phyloP scores from a whole-genome alignment of 2,797 vertebrate species.

The Tamandua tetradactyla region DNA sequence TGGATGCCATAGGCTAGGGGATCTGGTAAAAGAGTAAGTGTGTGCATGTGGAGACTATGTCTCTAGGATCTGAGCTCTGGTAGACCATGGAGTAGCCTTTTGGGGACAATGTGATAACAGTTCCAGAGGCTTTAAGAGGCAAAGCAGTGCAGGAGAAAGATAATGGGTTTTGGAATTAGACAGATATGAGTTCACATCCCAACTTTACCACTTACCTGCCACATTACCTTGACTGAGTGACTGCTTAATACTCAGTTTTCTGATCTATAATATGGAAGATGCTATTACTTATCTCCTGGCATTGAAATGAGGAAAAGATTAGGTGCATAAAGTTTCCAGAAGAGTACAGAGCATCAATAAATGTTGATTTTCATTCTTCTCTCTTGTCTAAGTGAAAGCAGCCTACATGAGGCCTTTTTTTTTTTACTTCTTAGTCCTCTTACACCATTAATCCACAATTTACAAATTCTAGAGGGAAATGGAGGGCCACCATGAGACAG shows the following conservation, averaged over 20 bases:
- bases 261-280: conserved; percentile 8
- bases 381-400: background rate
- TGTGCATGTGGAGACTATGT: background rate
- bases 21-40: background rate
- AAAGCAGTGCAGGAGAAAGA: conserved; percentile 18
- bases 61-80: background rate
- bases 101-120: background rate
- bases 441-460: background rate
- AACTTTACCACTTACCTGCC: background rate
- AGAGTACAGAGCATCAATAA: background rate
- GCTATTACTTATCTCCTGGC: conserved; percentile 2
- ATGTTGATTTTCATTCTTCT: background rate
- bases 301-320: background rate
- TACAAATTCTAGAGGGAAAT: background rate
- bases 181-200: background rate
- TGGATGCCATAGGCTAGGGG: too few species aligned
- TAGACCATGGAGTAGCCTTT: background rate
- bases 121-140: background rate
- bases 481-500: background rate
- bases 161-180: conserved; percentile 42
- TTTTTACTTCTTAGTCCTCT: conserved; percentile 7
- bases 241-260: background rate
- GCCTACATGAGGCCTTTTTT: background rate
- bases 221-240: background rate
- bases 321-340: background rate